phyloP scores from a whole-genome alignment of 2,888 invertebrate genomes.

The Papilio gigon region DNA sequence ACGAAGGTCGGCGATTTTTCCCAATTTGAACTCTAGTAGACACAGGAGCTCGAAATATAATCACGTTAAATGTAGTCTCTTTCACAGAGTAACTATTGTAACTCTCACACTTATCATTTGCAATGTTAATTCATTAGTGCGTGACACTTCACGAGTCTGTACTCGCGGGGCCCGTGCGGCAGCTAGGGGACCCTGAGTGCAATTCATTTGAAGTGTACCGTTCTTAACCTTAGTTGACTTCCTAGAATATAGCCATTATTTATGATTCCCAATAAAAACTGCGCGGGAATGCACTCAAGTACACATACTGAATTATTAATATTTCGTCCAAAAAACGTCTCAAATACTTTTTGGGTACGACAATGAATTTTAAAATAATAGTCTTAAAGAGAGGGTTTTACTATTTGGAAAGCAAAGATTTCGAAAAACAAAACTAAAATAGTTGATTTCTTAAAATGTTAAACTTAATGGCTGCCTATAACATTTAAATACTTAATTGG shows the following conservation, averaged over 20 bases:
- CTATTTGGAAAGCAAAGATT: not conserved
- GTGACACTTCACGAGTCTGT: constrained; percentile 14
- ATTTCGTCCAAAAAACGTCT: not conserved
- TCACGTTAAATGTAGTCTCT: not conserved
- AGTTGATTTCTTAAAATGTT: too few relatives aligned
- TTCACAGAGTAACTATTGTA: not conserved
- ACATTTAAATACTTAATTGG: too few relatives aligned
- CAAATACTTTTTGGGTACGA: not conserved
- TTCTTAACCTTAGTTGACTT: constrained; percentile 22
- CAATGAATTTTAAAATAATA: not conserved
- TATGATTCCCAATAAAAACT: constrained; percentile 9
- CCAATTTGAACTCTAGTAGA: too few relatives aligned
- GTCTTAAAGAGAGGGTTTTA: too few relatives aligned
- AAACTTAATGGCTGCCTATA: too few relatives aligned
- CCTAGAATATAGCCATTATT: constrained; percentile 16
- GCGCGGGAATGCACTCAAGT: not conserved
- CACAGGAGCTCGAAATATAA: not conserved
- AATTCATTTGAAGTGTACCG: constrained; percentile 32
- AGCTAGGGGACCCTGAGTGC: constrained; percentile 35
- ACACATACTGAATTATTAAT: not conserved
- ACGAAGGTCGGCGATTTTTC: too few relatives aligned
- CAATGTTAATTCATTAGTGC: constrained; percentile 21
- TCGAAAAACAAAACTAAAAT: not conserved
- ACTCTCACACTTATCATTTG: not conserved
- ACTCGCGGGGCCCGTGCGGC: constrained; percentile 13